These are phyloP conservation scores for Apeltes quadracus DNA, from an alignment of 2,113 vertebrate genomes.

Conservation along the genomic window DNA sequence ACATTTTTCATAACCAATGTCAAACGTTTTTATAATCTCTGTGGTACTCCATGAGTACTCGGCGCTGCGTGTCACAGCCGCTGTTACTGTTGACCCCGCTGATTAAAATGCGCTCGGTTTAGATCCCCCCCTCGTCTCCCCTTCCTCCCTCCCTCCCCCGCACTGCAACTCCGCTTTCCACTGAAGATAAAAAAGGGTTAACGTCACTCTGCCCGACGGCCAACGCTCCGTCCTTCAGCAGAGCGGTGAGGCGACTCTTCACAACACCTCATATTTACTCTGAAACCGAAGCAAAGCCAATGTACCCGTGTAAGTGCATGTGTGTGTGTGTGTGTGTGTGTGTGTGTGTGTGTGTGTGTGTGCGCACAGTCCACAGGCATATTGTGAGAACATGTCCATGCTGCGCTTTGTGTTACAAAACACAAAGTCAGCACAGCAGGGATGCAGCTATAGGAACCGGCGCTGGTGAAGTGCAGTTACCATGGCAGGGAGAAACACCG, in stretches of 20 bases:
- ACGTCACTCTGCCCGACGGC: slow-evolving; percentile 23
- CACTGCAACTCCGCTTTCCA: too few relatives aligned
- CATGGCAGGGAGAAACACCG: slow-evolving; percentile 40
- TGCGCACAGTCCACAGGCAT: slow-evolving; percentile 48
- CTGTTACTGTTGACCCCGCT: slow-evolving; percentile 19
- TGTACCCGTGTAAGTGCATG: slow-evolving; percentile 46
- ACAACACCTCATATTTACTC: slow-evolving; percentile 44
- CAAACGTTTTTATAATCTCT: not conserved
- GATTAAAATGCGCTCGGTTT: slow-evolving; percentile 33
- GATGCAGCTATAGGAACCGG: slow-evolving; percentile 58
- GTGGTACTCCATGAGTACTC: not conserved
- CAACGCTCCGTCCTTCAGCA: slow-evolving; percentile 15
- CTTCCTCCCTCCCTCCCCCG: too few relatives aligned
- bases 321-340: slow-evolving; percentile 46
- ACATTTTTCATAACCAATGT: not conserved
- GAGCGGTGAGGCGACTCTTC: slow-evolving; percentile 25
- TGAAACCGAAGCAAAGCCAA: slow-evolving; percentile 30
- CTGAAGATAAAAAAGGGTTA: slow-evolving; percentile 16
- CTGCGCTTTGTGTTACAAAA: slow-evolving; percentile 55
- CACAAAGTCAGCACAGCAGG: slow-evolving; percentile 53
- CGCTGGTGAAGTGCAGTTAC: slow-evolving; percentile 58
- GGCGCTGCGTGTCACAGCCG: not conserved
- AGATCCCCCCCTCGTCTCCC: too few relatives aligned
- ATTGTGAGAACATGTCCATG: slow-evolving; percentile 49
- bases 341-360: slow-evolving; percentile 46